Conservation (phyloP, 2,888 invertebrate genomes). For the Tetragonula carbonaria region DNA sequence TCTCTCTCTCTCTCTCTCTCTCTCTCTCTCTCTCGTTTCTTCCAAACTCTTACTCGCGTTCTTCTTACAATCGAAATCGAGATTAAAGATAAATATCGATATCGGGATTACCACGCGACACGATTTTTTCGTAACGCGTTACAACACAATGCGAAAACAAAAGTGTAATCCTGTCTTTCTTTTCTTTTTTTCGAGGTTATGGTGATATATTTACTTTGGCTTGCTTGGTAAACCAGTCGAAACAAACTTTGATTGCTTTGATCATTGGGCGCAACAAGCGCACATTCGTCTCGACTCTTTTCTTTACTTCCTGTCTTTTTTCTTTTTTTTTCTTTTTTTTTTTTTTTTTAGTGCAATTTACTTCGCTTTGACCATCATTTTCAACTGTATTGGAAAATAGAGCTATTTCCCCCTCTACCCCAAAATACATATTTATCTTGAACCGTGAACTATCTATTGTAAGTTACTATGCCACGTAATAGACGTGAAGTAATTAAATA, state of each 20-base stretch:
- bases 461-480: not conserved
- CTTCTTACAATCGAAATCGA: not conserved
- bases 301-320: not conserved
- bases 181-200: not conserved
- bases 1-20: too few relatives aligned
- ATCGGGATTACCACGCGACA: not conserved
- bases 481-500: not conserved
- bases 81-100: conserved; percentile 1
- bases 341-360: not conserved
- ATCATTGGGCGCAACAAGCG: not conserved
- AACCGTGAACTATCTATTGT: too few relatives aligned
- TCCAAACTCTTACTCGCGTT: not conserved
- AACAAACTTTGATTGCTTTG: not conserved
- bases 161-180: not conserved
- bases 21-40: not conserved
- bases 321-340: too few relatives aligned
- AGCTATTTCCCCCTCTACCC: not conserved
- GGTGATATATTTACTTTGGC: too few relatives aligned
- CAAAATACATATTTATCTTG: too few relatives aligned
- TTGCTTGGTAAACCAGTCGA: too few relatives aligned
- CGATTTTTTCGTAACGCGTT: not conserved
- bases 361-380: not conserved
- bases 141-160: not conserved
- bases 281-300: not conserved
- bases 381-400: not conserved